Evolutionary conservation across 2,888 invertebrate genomes (phyloP).

Genomic region (Meloe dianella): DNA sequence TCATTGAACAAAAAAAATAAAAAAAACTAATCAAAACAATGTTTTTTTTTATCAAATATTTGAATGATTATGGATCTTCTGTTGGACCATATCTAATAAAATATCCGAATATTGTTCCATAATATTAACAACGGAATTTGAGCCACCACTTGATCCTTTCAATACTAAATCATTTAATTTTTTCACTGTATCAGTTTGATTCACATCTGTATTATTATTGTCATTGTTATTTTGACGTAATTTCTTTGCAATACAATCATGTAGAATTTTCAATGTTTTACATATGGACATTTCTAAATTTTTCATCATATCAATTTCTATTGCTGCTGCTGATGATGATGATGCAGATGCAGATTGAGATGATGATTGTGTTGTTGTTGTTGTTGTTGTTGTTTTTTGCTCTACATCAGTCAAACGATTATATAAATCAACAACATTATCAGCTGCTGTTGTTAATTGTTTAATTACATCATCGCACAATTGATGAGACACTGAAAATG

Average conservation of each 20-base stretch:
- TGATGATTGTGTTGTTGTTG: slow-evolving; percentile 26
- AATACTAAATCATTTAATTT: slow-evolving; percentile 60
- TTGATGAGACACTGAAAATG: slow-evolving; percentile 65
- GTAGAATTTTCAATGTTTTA: slow-evolving; percentile 66
- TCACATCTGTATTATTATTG: slow-evolving; percentile 55
- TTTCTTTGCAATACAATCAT: slow-evolving; percentile 59
- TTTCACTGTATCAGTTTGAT: slow-evolving; percentile 62
- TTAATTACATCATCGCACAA: slow-evolving; percentile 66
- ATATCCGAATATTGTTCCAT: slow-evolving; percentile 70
- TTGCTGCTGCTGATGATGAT: slow-evolving; percentile 21
- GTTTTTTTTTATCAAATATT: slow-evolving; percentile 48
- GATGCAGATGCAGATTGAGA: neutral
- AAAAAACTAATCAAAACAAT: too few relatives aligned
- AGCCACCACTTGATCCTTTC: slow-evolving; percentile 59
- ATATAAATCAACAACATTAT: slow-evolving; percentile 75
- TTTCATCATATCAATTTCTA: slow-evolving; percentile 60
- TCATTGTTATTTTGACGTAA: slow-evolving; percentile 52
- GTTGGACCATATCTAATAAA: slow-evolving; percentile 67
- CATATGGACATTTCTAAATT: slow-evolving; percentile 66
- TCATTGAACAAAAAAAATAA: slow-evolving; percentile 14
- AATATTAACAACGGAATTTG: slow-evolving; percentile 63
- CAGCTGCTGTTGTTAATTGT: slow-evolving; percentile 69
- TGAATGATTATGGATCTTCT: slow-evolving; percentile 61
- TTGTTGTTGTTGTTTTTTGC: slow-evolving; percentile 45
- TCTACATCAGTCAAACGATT: slow-evolving; percentile 60